Evolutionary conservation across 2,888 invertebrate species (phyloP), one percentile per base, ranked within the genome.

Genomic region (Ormia ochracea): DNA sequence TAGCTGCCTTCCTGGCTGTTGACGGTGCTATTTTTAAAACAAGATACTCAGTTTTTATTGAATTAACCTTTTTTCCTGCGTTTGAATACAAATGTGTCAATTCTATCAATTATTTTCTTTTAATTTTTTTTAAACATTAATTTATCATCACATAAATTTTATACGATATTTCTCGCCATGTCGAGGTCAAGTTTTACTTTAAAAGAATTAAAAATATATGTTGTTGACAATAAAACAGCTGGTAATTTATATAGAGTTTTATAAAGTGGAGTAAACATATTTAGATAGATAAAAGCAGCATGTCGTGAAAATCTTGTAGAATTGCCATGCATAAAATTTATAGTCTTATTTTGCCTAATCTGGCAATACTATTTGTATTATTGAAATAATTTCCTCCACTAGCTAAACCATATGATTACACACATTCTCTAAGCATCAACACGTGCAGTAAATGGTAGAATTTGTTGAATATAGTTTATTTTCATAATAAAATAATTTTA

Each of bases 1-100:
- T 48, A 76, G 69, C 76, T 77, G 76, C 69, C 48, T 77, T 65
- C 56, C 54, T 70, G 69, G 69, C 69, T 76, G 38, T 61, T 76
- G 4, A 48, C 26, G 41, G 23, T 33, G 33, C 69, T 78, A 78
- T 78, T 78, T 78, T 74, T 78, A 78, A 63, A 63, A 45, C 78
- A 78, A 74, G 69, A 63, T 69, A 66, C 61, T 66, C 36, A 6
- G n/a, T 58, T 65, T 52, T 26, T 21, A 17, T 21, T n/a, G 31
- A n/a, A n/a, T n/a, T n/a, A n/a, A n/a, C n/a, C n/a, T n/a, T 28
- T n/a, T 33, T 14, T 59, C 17, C 9, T 14, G 19, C 31, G 17
- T 43, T 23, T 28, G 10, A 12, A 19, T 2, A 12, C 0, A 33
- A 12, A 19, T 7, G 4, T 21, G 3, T 36, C 3, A 26, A 3